Evolutionary conservation across 30 jellyfish, hydroid and myxozoan genomes (phyloP).

Genomic region (Calvadosia cruxmelitensis): DNA sequence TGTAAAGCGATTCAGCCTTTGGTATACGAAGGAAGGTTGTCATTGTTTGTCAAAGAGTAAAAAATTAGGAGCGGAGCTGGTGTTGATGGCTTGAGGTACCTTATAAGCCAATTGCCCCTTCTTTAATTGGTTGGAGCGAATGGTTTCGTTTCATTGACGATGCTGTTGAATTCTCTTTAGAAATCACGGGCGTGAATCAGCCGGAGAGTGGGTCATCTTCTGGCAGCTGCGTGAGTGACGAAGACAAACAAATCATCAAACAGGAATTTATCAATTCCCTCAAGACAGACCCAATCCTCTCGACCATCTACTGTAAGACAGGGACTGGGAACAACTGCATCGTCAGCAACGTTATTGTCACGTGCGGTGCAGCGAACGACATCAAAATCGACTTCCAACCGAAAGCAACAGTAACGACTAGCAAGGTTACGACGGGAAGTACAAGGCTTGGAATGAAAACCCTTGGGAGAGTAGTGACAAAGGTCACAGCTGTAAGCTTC

Average conservation of each 20-base stretch:
- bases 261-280: not conserved
- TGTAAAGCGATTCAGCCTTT: too few relatives aligned
- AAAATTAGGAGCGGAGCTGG: too few relatives aligned
- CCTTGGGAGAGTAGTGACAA: too few relatives aligned
- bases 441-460: not conserved
- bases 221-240: not conserved
- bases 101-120: too few relatives aligned
- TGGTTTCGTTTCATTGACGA: too few relatives aligned
- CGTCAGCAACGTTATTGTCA: not conserved
- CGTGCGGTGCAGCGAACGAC: not conserved
- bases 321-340: not conserved
- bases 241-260: not conserved
- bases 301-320: not conserved
- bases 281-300: not conserved
- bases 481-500: too few relatives aligned
- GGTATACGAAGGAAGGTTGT: too few relatives aligned
- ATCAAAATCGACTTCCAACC: not conserved
- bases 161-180: not conserved
- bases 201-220: not conserved
- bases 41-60: too few relatives aligned
- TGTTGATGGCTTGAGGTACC: too few relatives aligned
- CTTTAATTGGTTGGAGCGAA: too few relatives aligned
- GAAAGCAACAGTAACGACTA: not conserved
- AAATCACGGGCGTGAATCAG: not conserved
- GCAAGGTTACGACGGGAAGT: not conserved